A percentile compares a stretch with the other conserved stretches of the same genome.
These are phyloP conservation scores for Clunio marinus DNA, from an alignment of 2,888 invertebrate species.

Conservation along the genomic window DNA sequence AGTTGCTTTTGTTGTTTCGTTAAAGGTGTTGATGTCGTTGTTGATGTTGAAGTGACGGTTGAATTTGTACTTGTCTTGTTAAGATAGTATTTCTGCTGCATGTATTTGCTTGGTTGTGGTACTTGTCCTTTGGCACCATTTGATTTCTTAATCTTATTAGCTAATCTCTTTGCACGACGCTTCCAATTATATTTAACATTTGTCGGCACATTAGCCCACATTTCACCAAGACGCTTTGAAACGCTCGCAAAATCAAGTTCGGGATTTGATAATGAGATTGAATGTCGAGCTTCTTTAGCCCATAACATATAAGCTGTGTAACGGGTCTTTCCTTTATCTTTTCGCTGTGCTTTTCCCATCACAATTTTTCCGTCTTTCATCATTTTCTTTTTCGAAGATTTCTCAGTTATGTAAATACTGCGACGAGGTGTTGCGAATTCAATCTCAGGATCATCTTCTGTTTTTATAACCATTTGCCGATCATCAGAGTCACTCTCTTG, in stretches of 20 bases:
- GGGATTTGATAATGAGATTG: slow-evolving; percentile 66
- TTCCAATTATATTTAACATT: slow-evolving; percentile 63
- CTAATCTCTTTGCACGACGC: slow-evolving; percentile 70
- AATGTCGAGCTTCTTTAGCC: slow-evolving; percentile 77
- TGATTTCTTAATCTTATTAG: slow-evolving; percentile 47
- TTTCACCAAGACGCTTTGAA: slow-evolving; percentile 78
- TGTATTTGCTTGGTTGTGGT: slow-evolving; percentile 37
- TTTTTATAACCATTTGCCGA: slow-evolving; percentile 32
- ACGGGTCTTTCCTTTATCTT: slow-evolving; percentile 74
- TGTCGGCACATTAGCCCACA: slow-evolving; percentile 72
- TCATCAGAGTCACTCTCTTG: slow-evolving; percentile 43
- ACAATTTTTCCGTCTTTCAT: slow-evolving; percentile 61
- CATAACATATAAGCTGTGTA: slow-evolving; percentile 89
- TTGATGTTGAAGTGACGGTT: neutral
- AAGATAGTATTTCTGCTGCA: slow-evolving; percentile 36
- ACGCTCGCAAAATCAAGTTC: slow-evolving; percentile 79
- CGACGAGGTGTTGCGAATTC: slow-evolving; percentile 47
- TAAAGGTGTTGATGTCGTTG: neutral
- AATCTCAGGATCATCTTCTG: slow-evolving; percentile 45
- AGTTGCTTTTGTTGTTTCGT: slow-evolving; percentile 34
- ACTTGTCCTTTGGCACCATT: slow-evolving; percentile 40
- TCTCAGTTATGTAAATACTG: slow-evolving; percentile 71
- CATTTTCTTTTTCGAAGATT: slow-evolving; percentile 69
- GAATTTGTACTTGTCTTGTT: slow-evolving; percentile 34
- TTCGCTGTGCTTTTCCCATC: slow-evolving; percentile 69